Evolutionary conservation across 2,113 vertebrate species (phyloP).

Genomic region (Plecturocebus donacophilus): DNA sequence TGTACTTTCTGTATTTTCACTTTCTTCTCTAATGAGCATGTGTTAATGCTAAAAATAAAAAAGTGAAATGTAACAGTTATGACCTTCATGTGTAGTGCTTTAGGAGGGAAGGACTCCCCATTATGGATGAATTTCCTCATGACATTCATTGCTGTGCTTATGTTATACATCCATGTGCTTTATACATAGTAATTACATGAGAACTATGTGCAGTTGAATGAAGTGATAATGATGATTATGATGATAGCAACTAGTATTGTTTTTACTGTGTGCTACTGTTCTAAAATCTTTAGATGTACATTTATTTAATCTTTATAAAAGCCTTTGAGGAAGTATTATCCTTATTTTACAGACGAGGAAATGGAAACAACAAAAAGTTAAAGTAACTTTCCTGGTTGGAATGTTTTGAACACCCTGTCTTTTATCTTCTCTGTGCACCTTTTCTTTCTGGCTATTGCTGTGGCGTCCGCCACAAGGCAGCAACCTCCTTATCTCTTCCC

Average conservation of each 20-base stretch:
- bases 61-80: background rate
- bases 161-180: background rate
- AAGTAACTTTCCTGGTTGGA: background rate
- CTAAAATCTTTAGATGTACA: background rate
- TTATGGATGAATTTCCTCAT: background rate
- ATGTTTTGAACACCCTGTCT: background rate
- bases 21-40: background rate
- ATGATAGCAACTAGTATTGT: background rate
- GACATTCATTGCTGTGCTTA: background rate
- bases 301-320: background rate
- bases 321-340: background rate
- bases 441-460: background rate
- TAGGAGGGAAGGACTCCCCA: background rate
- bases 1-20: background rate
- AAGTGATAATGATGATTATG: too few relatives aligned
- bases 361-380: background rate
- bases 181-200: background rate
- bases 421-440: background rate
- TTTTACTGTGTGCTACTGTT: background rate
- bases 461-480: fast-evolving
- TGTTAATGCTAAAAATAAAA: constrained; percentile 35
- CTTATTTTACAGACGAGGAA: background rate
- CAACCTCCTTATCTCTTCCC: background rate
- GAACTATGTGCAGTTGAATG: background rate
- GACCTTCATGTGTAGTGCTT: background rate